Percentiles rank a stretch among this genome's conserved stretches.
These are phyloP conservation scores for Dipodomys ordii DNA, from an alignment of 2,113 vertebrate genomes.

Conservation along the genomic window DNA sequence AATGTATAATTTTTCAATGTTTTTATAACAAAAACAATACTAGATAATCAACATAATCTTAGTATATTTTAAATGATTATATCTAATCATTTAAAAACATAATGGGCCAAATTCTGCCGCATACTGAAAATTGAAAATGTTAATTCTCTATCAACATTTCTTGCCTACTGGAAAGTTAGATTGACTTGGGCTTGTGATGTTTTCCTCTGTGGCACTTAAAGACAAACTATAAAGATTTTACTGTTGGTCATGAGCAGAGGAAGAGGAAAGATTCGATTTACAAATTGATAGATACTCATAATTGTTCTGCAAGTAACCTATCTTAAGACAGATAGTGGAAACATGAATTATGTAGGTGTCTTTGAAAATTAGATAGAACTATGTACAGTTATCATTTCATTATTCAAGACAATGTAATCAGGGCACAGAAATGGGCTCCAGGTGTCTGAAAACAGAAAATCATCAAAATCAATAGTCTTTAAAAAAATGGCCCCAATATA, in stretches of 20 bases:
- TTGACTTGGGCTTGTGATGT: not conserved
- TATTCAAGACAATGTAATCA: not conserved
- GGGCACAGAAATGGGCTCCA: not conserved
- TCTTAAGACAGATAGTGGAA: not conserved
- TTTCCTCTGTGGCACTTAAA: not conserved
- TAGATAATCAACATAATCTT: not conserved
- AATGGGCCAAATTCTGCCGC: fast-evolving
- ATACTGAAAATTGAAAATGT: not conserved
- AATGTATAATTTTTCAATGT: not conserved
- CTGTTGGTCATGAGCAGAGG: not conserved
- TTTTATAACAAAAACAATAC: not conserved
- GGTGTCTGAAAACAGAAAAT: not conserved
- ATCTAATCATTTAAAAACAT: not conserved
- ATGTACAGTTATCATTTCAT: not conserved
- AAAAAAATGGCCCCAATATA: not conserved
- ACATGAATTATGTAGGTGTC: not conserved
- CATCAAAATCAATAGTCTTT: not conserved
- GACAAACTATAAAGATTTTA: not conserved
- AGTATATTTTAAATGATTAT: not conserved
- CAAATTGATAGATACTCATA: not conserved
- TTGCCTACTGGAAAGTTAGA: not conserved
- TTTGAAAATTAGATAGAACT: not conserved
- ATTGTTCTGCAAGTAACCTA: not conserved
- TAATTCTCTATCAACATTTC: not conserved
- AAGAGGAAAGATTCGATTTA: not conserved